phyloP scores from a whole-genome alignment of 2,888 invertebrate species.

The Ophioninae sp. region DNA sequence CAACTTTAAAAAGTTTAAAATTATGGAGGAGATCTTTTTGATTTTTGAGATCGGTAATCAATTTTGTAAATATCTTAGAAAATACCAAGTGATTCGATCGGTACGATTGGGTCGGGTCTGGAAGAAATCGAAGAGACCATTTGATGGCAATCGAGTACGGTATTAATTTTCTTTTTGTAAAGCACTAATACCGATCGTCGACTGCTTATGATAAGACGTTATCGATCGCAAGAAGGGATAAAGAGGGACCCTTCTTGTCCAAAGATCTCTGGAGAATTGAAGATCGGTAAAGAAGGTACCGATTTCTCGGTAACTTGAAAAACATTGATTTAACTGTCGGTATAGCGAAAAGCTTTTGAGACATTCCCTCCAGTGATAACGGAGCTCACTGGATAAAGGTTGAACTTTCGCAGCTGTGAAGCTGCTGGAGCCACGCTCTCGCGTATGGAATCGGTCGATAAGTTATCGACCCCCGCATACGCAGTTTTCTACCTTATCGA shows the following conservation, averaged over 20 bases:
- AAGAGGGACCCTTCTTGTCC: neutral
- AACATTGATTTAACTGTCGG: slow-evolving; percentile 20
- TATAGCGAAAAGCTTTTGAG: slow-evolving; percentile 14
- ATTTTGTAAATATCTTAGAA: neutral
- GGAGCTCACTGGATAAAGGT: neutral
- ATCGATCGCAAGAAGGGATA: neutral
- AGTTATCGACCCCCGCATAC: slow-evolving; percentile 4
- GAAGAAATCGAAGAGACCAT: neutral
- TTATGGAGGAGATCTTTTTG: neutral
- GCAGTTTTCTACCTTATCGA: slow-evolving; percentile 35
- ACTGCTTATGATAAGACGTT: slow-evolving; percentile 4
- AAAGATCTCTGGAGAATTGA: neutral
- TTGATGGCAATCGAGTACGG: neutral
- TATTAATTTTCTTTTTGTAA: neutral
- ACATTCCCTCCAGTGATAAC: slow-evolving; percentile 11
- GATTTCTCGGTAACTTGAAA: neutral
- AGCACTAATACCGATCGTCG: neutral
- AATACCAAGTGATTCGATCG: neutral
- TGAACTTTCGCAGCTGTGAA: slow-evolving; percentile 3
- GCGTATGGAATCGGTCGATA: slow-evolving; percentile 20
- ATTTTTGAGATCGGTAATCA: neutral
- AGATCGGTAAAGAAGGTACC: slow-evolving; percentile 39
- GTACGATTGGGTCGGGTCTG: neutral
- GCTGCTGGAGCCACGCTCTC: slow-evolving; percentile 2
- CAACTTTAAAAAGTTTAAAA: too few species aligned